Evolutionary conservation across 2,797 vertebrate species (phyloP).

Genomic region (Rhinichthys osculus): DNA sequence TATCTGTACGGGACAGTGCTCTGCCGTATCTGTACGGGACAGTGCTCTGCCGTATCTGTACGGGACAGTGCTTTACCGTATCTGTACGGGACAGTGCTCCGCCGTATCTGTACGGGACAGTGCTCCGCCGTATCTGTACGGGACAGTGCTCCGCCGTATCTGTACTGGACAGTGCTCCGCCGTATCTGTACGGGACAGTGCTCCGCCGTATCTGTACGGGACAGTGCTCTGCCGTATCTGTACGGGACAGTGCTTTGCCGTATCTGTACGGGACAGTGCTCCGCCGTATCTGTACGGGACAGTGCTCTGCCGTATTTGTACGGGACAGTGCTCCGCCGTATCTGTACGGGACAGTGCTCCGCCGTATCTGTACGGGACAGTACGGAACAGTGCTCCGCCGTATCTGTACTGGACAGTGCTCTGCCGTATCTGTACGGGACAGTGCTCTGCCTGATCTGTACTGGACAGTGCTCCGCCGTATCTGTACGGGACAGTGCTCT

Average conservation of each 20-base stretch:
- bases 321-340: not conserved
- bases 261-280: not conserved
- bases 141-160: too few species aligned
- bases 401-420: too few species aligned
- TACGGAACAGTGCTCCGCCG: too few species aligned
- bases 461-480: too few species aligned
- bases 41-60: too few species aligned
- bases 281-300: too few species aligned
- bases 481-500: not conserved
- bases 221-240: too few species aligned
- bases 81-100: too few species aligned
- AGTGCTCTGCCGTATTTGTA: too few species aligned
- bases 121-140: not conserved
- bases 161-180: not conserved
- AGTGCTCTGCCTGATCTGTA: not conserved
- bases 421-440: too few species aligned
- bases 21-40: too few species aligned
- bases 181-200: not conserved
- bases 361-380: not conserved
- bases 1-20: not conserved
- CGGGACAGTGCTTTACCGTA: not conserved
- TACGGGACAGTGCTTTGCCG: not conserved
- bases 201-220: not conserved
- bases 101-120: not conserved
- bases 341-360: too few species aligned